Evolutionary conservation across 2,113 vertebrate genomes (phyloP).

Genomic region (Colaptes auratus): DNA sequence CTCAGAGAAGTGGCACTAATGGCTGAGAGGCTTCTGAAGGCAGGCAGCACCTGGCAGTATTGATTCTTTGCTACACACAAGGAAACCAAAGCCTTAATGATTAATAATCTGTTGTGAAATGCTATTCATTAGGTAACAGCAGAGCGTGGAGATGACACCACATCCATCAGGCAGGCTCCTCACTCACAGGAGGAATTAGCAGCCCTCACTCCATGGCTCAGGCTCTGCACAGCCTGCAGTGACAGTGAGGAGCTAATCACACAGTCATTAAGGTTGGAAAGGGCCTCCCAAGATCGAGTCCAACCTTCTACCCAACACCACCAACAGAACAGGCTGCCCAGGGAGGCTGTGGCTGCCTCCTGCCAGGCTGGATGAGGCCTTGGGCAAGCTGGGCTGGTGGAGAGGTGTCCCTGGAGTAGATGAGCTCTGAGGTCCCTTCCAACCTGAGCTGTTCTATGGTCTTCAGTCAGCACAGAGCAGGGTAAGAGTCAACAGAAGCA

Average conservation of each 20-base stretch:
- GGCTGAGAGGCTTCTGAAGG: slow-evolving; percentile 2
- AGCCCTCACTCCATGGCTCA: background rate
- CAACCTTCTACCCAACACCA: no score
- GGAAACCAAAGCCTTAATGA: slow-evolving; percentile 37
- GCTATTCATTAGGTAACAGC: slow-evolving; percentile 60
- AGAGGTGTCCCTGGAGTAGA: no score
- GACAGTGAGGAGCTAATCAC: background rate
- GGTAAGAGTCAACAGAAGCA: background rate
- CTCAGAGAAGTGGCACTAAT: background rate
- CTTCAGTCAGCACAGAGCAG: background rate
- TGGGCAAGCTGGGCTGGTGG: no score
- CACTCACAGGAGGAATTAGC: slow-evolving; percentile 37
- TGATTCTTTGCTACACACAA: slow-evolving; percentile 27
- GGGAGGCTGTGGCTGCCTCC: no score
- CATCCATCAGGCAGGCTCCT: slow-evolving; percentile 35
- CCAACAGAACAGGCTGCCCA: no score
- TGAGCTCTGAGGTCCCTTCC: no score
- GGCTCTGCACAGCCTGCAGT: background rate
- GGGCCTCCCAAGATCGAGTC: background rate
- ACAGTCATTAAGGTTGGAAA: background rate
- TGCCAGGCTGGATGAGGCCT: no score
- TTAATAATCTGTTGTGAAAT: slow-evolving; percentile 48
- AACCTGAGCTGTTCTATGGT: background rate
- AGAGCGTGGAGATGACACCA: background rate
- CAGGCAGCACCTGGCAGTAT: background rate